These are phyloP conservation scores for Platichthys flesus DNA, from an alignment of 2,113 vertebrate genomes.

Conservation along the genomic window DNA sequence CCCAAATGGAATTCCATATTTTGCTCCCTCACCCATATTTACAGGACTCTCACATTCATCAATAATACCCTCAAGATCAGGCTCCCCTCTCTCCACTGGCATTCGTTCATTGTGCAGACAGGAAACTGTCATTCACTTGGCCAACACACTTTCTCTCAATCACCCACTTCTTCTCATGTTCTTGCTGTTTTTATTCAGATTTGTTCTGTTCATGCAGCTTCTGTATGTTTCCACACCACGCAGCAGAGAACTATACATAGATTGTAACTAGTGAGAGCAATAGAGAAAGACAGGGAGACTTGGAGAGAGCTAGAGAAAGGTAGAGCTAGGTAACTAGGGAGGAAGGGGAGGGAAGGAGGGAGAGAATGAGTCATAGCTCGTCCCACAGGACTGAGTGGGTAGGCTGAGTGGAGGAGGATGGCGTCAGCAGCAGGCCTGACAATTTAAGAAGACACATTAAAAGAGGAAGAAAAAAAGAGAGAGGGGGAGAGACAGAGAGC, in stretches of 20 bases:
- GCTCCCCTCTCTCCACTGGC: constrained; percentile 18
- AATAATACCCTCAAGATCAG: constrained; percentile 20
- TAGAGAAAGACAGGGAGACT: constrained; percentile 37
- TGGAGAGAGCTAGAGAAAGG: constrained; percentile 64
- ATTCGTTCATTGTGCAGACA: constrained; percentile 41
- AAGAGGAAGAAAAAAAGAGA: constrained; percentile 64
- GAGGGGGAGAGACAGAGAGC: constrained; percentile 23
- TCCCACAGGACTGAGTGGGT: constrained; percentile 84
- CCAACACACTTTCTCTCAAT: constrained; percentile 5
- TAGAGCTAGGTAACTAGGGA: constrained; percentile 61
- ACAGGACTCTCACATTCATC: constrained; percentile 21
- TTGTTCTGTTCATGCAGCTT: constrained; percentile 6
- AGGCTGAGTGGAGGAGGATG: constrained; percentile 81
- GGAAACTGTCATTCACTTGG: constrained; percentile 11
- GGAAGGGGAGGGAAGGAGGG: constrained; percentile 64
- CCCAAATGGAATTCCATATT: constrained; percentile 3
- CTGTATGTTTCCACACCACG: constrained; percentile 16
- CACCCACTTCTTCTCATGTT: constrained; percentile 27
- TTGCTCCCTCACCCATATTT: constrained; percentile 26
- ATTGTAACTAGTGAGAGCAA: constrained; percentile 41
- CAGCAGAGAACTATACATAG: constrained; percentile 41
- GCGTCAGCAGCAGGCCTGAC: constrained; percentile 80
- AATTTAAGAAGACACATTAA: constrained; percentile 79
- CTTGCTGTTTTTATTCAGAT: not conserved
- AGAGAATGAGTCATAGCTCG: constrained; percentile 83